phyloP scores from a whole-genome alignment of 1,140 invertebrate species.

The Trichonephila inaurata region DNA sequence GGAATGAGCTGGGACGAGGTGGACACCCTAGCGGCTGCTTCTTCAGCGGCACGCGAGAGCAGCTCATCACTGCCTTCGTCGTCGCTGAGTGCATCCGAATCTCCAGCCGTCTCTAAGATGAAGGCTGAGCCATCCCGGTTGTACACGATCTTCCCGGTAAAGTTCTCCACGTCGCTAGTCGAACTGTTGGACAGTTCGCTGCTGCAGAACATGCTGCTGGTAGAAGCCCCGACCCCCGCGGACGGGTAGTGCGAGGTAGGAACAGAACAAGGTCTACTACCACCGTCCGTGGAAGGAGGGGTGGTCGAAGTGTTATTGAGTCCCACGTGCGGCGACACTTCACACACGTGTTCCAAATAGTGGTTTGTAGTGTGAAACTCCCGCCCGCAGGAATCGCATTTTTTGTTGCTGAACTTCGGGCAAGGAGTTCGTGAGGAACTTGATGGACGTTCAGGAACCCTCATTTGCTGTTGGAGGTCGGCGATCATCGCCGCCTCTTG shows the following conservation, averaged over 20 bases:
- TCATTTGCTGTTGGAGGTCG: constrained; percentile 71
- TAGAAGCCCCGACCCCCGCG: constrained; percentile 66
- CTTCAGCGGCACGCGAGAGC: constrained; percentile 85
- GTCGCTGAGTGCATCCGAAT: constrained; percentile 89
- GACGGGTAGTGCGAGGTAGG: constrained; percentile 75
- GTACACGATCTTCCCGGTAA: constrained; percentile 98
- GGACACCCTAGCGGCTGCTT: constrained; percentile 84
- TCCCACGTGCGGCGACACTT: constrained; percentile 58
- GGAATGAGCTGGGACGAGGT: constrained; percentile 73
- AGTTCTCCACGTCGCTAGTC: constrained; percentile 91
- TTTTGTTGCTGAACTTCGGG: constrained; percentile 73
- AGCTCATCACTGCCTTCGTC: constrained; percentile 82
- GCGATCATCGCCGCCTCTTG: constrained; percentile 65
- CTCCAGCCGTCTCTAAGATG: constrained; percentile 89
- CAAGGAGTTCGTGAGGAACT: constrained; percentile 74
- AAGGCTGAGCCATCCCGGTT: constrained; percentile 98
- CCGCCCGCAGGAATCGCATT: constrained; percentile 75
- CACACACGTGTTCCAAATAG: constrained; percentile 75
- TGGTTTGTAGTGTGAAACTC: constrained; percentile 76
- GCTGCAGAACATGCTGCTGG: constrained; percentile 50
- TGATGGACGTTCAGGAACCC: constrained; percentile 75
- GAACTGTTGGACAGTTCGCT: constrained; percentile 72
- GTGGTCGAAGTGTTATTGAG: constrained; percentile 40
- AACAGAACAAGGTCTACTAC: constrained; percentile 73
- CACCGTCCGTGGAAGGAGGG: constrained; percentile 44